Conservation (phyloP, 2,888 invertebrate species). For the Melangyna quadrimaculata region DNA sequence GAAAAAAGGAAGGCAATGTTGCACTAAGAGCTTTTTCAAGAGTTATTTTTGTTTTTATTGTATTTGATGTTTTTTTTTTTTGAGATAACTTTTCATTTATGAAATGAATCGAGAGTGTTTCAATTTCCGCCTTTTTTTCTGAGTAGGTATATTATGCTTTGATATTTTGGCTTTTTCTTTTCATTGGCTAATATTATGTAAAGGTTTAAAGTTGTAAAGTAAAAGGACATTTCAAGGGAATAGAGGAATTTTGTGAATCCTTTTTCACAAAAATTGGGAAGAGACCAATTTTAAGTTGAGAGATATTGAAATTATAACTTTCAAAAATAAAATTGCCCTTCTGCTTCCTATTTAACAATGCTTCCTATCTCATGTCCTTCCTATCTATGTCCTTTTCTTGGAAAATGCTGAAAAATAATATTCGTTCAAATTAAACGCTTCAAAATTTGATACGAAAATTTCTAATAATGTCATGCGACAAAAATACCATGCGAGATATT, state of each 20-base stretch:
- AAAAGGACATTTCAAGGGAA: neutral
- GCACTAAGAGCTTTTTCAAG: conserved; percentile 30
- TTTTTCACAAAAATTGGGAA: neutral
- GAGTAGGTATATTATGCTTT: conserved; percentile 44
- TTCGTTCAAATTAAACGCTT: too few species aligned
- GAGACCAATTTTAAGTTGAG: neutral
- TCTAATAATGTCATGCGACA: too few species aligned
- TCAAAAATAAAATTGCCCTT: neutral
- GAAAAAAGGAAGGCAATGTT: conserved; percentile 6
- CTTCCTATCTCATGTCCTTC: too few species aligned
- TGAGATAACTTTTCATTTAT: neutral
- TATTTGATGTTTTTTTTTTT: neutral
- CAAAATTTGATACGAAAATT: too few species aligned
- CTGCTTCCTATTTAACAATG: too few species aligned
- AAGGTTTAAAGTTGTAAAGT: neutral
- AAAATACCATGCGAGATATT: too few species aligned
- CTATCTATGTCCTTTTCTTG: too few species aligned
- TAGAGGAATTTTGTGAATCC: neutral
- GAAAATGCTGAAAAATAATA: too few species aligned
- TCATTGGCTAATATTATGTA: conserved; percentile 11
- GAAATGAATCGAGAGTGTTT: conserved; percentile 21
- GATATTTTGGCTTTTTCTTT: conserved; percentile 27
- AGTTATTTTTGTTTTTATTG: conserved; percentile 5
- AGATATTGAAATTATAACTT: neutral
- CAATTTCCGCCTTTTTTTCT: conserved; percentile 23